Conservation (phyloP, 2,888 invertebrate genomes). For the Epinotia ramella region DNA sequence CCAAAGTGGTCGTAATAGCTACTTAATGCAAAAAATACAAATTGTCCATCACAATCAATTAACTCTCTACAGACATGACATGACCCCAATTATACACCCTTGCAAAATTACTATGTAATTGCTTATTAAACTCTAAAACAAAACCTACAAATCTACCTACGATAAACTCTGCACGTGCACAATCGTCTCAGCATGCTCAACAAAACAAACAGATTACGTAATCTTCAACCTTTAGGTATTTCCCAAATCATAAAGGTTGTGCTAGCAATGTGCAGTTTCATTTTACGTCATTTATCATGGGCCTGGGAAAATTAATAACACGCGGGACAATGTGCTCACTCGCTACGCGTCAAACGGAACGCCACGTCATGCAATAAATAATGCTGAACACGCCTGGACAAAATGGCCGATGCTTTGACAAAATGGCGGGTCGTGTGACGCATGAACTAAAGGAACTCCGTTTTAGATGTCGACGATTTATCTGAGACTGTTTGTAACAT, state of each 20-base stretch:
- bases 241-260: constrained; percentile 34
- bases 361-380: constrained; percentile 57
- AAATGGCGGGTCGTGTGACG: constrained; percentile 50
- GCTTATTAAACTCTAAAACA: no score
- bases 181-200: not conserved
- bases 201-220: constrained; percentile 25
- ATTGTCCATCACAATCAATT: no score
- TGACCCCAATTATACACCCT: no score
- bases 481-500: constrained; percentile 27
- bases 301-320: constrained; percentile 53
- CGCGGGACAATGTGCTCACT: constrained; percentile 51
- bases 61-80: no score
- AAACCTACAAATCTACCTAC: no score
- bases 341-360: constrained; percentile 55
- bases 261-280: constrained; percentile 50
- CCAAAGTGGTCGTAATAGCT: no score
- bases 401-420: constrained; percentile 49
- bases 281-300: constrained; percentile 58
- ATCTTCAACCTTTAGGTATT: constrained; percentile 35
- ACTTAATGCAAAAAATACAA: no score
- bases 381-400: constrained; percentile 50
- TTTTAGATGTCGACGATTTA: constrained; percentile 25
- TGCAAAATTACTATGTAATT: no score
- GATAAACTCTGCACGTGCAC: not conserved
- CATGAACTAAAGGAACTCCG: constrained; percentile 36